Percentiles rank a stretch among this genome's conserved stretches.
Evolutionary conservation across 2,888 invertebrate genomes (phyloP).

Genomic region (Hedychridium roseum): DNA sequence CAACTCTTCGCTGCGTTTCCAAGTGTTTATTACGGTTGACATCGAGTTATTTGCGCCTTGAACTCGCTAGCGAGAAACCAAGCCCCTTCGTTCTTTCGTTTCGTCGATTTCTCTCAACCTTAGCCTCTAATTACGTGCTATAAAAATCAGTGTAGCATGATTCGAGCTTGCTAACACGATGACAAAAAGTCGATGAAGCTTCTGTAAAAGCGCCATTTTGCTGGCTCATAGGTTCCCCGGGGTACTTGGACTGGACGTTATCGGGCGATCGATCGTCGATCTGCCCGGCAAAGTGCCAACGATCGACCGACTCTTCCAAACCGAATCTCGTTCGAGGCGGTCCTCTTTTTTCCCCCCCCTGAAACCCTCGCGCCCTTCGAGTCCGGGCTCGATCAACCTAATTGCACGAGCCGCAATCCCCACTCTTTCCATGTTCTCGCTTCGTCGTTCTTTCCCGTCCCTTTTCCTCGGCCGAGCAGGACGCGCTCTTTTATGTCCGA

Average conservation of each 20-base stretch:
- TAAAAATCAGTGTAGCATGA: background rate
- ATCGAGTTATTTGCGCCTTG: no score
- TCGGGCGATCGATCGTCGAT: slow-evolving; percentile 18
- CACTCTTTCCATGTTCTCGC: background rate
- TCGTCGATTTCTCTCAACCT: background rate
- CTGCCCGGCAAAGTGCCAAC: slow-evolving; percentile 33
- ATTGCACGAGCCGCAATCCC: slow-evolving; percentile 21
- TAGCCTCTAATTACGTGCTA: background rate
- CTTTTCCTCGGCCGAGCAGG: background rate
- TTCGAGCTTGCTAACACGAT: background rate
- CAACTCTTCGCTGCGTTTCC: slow-evolving; percentile 7
- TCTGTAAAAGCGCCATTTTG: slow-evolving; percentile 1
- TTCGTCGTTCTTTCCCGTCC: background rate
- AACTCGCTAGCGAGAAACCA: no score
- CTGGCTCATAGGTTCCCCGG: slow-evolving; percentile 10
- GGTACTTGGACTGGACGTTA: slow-evolving; percentile 21
- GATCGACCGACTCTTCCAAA: slow-evolving; percentile 31
- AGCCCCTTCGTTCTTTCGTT: no score
- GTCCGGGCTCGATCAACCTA: slow-evolving; percentile 28
- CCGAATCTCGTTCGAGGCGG: slow-evolving; percentile 45
- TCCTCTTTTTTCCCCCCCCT: slow-evolving; percentile 23
- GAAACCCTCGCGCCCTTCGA: slow-evolving; percentile 5
- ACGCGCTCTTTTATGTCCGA: no score
- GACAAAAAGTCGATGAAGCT: background rate
- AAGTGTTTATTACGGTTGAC: slow-evolving; percentile 11